Base-by-base conservation (phyloP, 2,113 vertebrate species). In the Calcarius ornatus region DNA sequence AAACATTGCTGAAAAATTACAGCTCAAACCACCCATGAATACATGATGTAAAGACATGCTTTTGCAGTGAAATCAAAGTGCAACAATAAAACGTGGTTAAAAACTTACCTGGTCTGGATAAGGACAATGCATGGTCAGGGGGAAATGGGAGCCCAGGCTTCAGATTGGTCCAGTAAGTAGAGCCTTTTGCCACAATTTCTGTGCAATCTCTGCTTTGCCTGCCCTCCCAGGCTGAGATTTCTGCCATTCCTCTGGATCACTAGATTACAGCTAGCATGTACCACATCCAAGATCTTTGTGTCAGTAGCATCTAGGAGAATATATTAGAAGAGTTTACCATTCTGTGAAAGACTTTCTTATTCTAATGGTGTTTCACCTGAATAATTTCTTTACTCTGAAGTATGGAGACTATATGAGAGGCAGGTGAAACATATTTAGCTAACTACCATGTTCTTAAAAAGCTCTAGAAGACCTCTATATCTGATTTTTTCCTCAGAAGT, bases 101-200 rank as follows among this genome's bases (percentile, higher is more conserved):
- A 79, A 72, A 27, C 24, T 10, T 57, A 48, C 15, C 24, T 81
- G 33, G 6, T 48, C 19, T 60, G 40, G 20, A 13, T 60, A 56
- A 56, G 31, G 3, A 50, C 23, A 63, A 18, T 8, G 22, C 27
- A 10, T 65, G 6, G 3, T 2, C 0, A 1, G 10, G 2, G 3
- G 4, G 1, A 33, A 75, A 40, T 21, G 19, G 7, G 27, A 79
- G 56, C 12, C 54, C 27, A 60, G 8, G 17, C 15, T 68, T 68
- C 43, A 60, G 16, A 57, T 12, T 89, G 9, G 9, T 93, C 21
- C 2, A 1, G 11, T 38, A 76, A 37, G 9, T 21, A 23, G 5
- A 63, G 21, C 38, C 42, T 69, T 80, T 57, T 78, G 31, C 28
- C 37, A 35, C 22, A 25, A 30, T 61, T 85, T 57, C 50, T 31